Percentiles rank a stretch among this genome's conserved stretches.
These are phyloP conservation scores for Trinectes maculatus DNA, from an alignment of 2,113 vertebrate species.

Conservation along the genomic window DNA sequence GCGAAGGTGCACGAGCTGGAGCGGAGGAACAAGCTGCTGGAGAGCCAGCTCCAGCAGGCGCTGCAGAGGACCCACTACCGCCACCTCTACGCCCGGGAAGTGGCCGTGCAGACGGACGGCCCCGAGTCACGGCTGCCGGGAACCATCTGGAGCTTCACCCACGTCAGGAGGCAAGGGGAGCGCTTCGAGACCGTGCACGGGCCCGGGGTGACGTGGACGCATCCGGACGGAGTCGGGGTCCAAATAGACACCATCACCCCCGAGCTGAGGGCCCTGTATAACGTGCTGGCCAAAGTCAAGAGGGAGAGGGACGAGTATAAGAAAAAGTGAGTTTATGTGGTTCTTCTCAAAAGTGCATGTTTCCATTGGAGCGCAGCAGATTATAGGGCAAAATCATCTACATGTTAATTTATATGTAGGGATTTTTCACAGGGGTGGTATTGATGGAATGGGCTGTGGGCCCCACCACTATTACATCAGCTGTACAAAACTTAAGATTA, in stretches of 20 bases:
- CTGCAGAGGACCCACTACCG: constrained; percentile 76
- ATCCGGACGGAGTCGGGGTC: constrained; percentile 86
- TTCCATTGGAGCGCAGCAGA: no score
- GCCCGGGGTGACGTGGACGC: constrained; percentile 84
- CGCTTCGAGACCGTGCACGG: constrained; percentile 86
- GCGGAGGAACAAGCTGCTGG: constrained; percentile 87
- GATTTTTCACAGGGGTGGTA: background rate
- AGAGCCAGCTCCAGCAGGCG: constrained; percentile 86
- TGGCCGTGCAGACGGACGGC: constrained; percentile 86
- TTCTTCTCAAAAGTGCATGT: no score
- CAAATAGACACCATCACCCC: constrained; percentile 89
- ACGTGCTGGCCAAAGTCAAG: constrained; percentile 88
- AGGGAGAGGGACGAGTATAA: constrained; percentile 85
- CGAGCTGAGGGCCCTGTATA: constrained; percentile 86
- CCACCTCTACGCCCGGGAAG: constrained; percentile 82
- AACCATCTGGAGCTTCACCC: constrained; percentile 91
- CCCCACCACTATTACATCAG: background rate
- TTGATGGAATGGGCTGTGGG: background rate
- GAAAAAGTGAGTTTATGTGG: constrained; percentile 83
- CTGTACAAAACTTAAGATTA: background rate
- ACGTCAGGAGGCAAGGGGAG: constrained; percentile 86
- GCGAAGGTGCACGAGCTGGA: constrained; percentile 92
- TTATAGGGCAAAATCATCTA: no score
- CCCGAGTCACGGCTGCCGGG: constrained; percentile 83
- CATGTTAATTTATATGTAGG: background rate